Conservation (phyloP, 2,888 invertebrate genomes). For the Heliconius ethilla region DNA sequence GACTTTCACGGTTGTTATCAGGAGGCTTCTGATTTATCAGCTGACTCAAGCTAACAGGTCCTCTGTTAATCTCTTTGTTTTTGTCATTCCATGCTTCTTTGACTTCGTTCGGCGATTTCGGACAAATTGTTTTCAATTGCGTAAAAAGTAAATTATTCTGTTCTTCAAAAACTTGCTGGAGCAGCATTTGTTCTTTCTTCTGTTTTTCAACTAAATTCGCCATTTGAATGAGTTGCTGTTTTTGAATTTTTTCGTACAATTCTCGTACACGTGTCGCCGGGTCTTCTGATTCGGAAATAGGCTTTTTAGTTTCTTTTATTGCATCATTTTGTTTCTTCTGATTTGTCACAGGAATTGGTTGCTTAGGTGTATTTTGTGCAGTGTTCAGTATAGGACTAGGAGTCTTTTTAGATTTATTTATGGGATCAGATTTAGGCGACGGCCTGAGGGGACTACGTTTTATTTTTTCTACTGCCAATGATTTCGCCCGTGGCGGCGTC, state of each 20-base stretch:
- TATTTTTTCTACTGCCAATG: constrained; percentile 52
- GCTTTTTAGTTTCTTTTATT: constrained; percentile 39
- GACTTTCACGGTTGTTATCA: constrained; percentile 49
- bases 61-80: constrained; percentile 53
- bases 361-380: constrained; percentile 52
- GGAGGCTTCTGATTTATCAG: constrained; percentile 64
- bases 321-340: constrained; percentile 32
- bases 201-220: constrained; percentile 83
- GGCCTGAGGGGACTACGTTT: constrained; percentile 53
- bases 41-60: constrained; percentile 74
- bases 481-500: constrained; percentile 51
- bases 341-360: constrained; percentile 18
- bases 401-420: constrained; percentile 52
- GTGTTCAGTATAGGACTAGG: constrained; percentile 54
- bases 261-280: constrained; percentile 68
- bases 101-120: constrained; percentile 63
- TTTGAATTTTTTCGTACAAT: constrained; percentile 80
- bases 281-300: constrained; percentile 60
- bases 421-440: constrained; percentile 57
- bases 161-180: constrained; percentile 85
- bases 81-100: constrained; percentile 72
- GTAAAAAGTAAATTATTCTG: constrained; percentile 84
- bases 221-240: constrained; percentile 85
- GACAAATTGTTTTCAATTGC: constrained; percentile 72
- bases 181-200: constrained; percentile 82